Conservation (phyloP, 2,113 vertebrate species). For the Glaucomys volans region DNA sequence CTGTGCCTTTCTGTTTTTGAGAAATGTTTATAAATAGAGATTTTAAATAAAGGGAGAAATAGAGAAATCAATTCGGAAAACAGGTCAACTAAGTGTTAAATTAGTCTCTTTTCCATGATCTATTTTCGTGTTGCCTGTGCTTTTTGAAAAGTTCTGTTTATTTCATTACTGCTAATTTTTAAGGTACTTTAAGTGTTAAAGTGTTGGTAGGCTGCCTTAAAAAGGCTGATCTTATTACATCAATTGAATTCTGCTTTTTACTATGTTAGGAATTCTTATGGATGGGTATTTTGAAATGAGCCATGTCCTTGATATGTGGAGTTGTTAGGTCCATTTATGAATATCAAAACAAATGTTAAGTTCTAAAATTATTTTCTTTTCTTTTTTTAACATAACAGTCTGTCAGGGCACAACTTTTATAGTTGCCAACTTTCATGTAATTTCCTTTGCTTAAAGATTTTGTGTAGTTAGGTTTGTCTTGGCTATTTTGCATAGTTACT, state of each 20-base stretch:
- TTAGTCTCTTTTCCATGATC: not conserved
- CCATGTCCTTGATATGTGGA: not conserved
- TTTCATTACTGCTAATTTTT: not conserved
- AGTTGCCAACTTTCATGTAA: not conserved
- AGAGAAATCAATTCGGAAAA: not conserved
- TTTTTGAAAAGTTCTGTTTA: not conserved
- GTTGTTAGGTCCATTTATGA: not conserved
- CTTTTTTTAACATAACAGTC: not conserved
- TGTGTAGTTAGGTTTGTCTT: not conserved
- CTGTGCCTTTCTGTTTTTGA: not conserved
- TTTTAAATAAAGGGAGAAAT: conserved; percentile 10
- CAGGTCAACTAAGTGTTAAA: not conserved
- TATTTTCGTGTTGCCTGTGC: not conserved
- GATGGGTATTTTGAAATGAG: not conserved
- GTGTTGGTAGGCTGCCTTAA: not conserved
- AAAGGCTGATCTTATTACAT: not conserved
- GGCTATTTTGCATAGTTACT: not conserved
- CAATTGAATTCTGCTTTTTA: not conserved
- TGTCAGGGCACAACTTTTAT: not conserved
- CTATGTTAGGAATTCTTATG: not conserved
- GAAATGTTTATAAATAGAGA: not conserved
- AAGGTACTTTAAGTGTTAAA: not conserved
- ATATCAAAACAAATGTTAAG: not conserved
- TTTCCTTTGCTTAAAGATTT: not conserved
- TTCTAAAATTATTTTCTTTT: conserved; percentile 44